Conservation (phyloP, 1,140 invertebrate species). For the Drosophila carrolli region DNA sequence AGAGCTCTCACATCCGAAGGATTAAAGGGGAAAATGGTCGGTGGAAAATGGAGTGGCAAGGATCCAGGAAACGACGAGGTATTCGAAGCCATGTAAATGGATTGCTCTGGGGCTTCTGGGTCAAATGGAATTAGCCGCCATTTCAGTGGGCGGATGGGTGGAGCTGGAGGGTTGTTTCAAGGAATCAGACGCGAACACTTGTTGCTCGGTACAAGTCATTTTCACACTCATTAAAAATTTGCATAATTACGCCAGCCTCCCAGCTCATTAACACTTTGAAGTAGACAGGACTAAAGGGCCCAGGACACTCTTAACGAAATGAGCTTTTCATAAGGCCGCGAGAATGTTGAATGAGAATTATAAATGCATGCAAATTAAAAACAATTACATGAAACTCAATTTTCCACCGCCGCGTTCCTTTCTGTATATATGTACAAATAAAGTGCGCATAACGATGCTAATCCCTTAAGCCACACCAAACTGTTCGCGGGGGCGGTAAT, state of each 20-base stretch:
- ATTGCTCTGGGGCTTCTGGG: conserved; percentile 30
- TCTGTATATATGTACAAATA: conserved; percentile 53
- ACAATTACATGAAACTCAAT: conserved; percentile 74
- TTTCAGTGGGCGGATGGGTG: conserved; percentile 28
- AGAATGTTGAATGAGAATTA: conserved; percentile 73
- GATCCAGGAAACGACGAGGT: not conserved
- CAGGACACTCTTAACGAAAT: conserved; percentile 65
- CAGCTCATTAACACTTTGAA: conserved; percentile 62
- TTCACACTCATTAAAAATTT: conserved; percentile 81
- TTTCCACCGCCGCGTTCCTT: conserved; percentile 14
- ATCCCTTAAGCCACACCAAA: conserved; percentile 72
- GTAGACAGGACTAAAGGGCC: conserved; percentile 41
- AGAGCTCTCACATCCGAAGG: conserved; percentile 35
- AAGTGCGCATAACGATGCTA: conserved; percentile 78
- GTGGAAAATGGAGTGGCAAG: not conserved
- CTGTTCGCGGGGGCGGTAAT: not conserved
- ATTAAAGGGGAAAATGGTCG: conserved; percentile 21
- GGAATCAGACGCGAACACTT: conserved; percentile 45
- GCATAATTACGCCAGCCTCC: conserved; percentile 66
- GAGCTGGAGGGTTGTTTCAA: conserved; percentile 6
- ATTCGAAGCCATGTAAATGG: conserved; percentile 36
- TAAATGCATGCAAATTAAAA: conserved; percentile 81
- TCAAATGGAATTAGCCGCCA: conserved; percentile 66
- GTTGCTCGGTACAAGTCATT: conserved; percentile 53
- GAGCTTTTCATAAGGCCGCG: conserved; percentile 62